Base-by-base conservation (phyloP, 2,888 invertebrate species). In the Lepidochitona cinerea region DNA sequence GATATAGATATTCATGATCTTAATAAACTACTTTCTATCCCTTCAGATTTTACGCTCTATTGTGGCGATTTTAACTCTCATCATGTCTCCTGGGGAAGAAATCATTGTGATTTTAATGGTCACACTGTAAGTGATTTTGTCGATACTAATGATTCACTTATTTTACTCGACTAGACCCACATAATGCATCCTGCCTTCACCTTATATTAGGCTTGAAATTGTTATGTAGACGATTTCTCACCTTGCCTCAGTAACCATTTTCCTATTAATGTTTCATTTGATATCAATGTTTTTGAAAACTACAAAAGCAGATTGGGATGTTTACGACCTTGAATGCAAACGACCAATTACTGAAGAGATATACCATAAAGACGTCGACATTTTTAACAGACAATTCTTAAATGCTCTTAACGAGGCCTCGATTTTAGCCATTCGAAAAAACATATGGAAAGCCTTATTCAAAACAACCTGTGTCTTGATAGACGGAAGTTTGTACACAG, bases 31-130 rank as follows among this genome's bases (percentile, higher is more conserved):
- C 14, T 59, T 14, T 59, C 59, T 59, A 29, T 4, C 29, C 5
- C 29, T 4, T 14, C 12, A 4, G 14, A 2, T 14, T 4, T 32
- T 4, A 29, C 14, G 23, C 12, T 59, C 23, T 59, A 29, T 4
- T 59, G 59, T 59, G 59, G 59, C 2, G 59, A 59, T 59, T 59
- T 59, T 59, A 59, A 59, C 9, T 23, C 59, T 59, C 26, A 59
- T 9, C 14, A 26, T 23, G 23, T 2, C 3, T 59, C 29, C 23
- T 59, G 59, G 59, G 59, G 59, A 7, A 59, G 59, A 4, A 4
- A 2, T 29, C 4, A 4, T 4, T 23, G 4, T 18, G 26, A 4
- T 29, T 26, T 26, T 26, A 59, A 59, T 9, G 59, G 59, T 23
- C 23, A 26, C 12, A 14, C 29, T 29, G 29, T 59, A 14, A 59